Evolutionary conservation across 2,113 vertebrate genomes (phyloP), one percentile per base, ranked within the genome.

Genomic region (Aphyosemion australe): DNA sequence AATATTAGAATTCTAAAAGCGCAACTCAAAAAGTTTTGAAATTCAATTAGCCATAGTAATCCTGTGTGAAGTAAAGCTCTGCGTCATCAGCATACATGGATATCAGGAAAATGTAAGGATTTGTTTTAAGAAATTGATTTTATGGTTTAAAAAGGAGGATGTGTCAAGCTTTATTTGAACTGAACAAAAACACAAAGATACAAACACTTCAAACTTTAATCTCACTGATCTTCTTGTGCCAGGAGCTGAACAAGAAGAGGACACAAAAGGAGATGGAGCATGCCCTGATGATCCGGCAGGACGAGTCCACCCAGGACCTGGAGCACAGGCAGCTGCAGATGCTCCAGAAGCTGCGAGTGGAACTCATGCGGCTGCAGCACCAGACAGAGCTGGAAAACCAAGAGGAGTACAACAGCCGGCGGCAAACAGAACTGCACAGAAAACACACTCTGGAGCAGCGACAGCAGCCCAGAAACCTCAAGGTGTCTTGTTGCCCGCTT

Each of bases 221-320:
- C 7, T 10, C 18, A 12, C 14, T 9, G 11, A 43, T 51, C 47
- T n/a, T 46, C 0, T 9, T 32, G 5, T 68, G 16, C 31, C 86
- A 99, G 97, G 97, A 99, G 88, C 87, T 99, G 57, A 98, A 98
- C 88, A 98, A 98, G 76, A 99, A 99, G 91, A 91, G 95, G 89
- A 97, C 93, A 1, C 97, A 99, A 92, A 99, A 99, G 85, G 97
- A 98, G 85, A 99, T 98, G 97, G 97, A 98, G 84, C 97, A 99
- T 0, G 96, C 97, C 69, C 94, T 99, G 95, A 93, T 98, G 82
- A 98, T 98, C 91, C 94, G 97, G 83, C 97, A 99, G 69, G 97
- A 99, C 2, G 97, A 99, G 93, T 97, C 95, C 71, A 98, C 97
- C 16, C 96, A 97, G 47, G 97, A 98, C 88, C 89, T 99, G 59